These are phyloP conservation scores for Euura lappo DNA, from an alignment of 1,140 invertebrate genomes.

Conservation along the genomic window DNA sequence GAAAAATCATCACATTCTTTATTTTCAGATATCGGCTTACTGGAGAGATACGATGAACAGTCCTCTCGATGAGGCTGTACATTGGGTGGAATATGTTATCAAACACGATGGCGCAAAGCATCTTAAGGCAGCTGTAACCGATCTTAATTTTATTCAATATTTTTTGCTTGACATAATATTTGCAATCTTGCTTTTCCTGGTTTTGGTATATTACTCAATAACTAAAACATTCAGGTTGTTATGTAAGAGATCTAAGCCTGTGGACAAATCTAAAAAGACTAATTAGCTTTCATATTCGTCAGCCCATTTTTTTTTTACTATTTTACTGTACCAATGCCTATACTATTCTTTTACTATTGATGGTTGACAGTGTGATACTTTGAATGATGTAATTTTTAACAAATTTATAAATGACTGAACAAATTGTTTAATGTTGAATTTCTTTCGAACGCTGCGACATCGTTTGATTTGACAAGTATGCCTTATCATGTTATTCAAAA, in stretches of 20 bases:
- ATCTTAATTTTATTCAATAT: neutral
- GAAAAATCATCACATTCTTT: neutral
- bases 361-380: too few species aligned
- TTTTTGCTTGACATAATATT: neutral
- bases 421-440: too few species aligned
- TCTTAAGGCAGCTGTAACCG: slow-evolving; percentile 8
- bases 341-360: too few species aligned
- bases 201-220: neutral
- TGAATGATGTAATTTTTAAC: too few species aligned
- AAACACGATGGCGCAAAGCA: slow-evolving; percentile 36
- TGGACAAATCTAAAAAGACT: neutral
- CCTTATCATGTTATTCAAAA: too few species aligned
- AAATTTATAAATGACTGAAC: too few species aligned
- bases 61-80: slow-evolving; percentile 42
- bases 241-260: neutral
- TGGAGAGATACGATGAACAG: slow-evolving; percentile 39
- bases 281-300: neutral
- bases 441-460: too few species aligned
- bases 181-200: neutral
- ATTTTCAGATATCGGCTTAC: slow-evolving; percentile 3
- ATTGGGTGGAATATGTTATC: slow-evolving; percentile 48
- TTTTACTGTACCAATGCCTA: too few species aligned
- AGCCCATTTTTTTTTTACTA: too few species aligned
- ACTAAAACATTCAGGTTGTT: neutral
- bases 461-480: too few species aligned